Conservation (phyloP, 92 coral and sea anemone species). For the Ricordea florida region DNA sequence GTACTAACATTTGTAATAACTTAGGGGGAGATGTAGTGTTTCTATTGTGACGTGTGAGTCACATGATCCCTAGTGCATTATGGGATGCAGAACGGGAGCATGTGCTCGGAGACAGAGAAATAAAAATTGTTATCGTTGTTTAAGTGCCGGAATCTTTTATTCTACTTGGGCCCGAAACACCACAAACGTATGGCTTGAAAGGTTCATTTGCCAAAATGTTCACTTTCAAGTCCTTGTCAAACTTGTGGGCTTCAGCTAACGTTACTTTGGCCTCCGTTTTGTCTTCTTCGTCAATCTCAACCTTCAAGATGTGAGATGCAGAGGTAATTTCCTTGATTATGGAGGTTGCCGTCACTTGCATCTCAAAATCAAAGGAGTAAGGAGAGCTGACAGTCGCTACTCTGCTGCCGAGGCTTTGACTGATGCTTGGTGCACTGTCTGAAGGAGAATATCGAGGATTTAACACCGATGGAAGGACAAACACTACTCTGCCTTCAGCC, state of each 20-base stretch:
- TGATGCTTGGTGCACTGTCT: constrained; percentile 30
- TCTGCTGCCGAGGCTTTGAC: background rate
- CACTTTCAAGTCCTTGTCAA: constrained; percentile 54
- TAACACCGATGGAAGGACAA: constrained; percentile 74
- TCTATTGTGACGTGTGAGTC: too few species aligned
- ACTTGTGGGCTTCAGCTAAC: constrained; percentile 45
- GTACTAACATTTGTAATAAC: too few species aligned
- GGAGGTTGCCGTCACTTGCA: constrained; percentile 70
- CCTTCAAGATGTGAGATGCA: constrained; percentile 52
- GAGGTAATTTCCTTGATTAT: constrained; percentile 65
- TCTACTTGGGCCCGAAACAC: constrained; percentile 40
- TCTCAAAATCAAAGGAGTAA: constrained; percentile 61
- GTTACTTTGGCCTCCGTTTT: constrained; percentile 44
- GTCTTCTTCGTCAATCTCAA: constrained; percentile 56
- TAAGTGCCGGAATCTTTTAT: too few species aligned
- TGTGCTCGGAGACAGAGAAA: too few species aligned
- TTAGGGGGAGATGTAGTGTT: too few species aligned
- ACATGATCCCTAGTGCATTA: too few species aligned
- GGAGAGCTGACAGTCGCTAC: constrained; percentile 39
- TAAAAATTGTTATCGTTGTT: too few species aligned
- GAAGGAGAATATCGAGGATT: constrained; percentile 80
- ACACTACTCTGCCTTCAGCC: constrained; percentile 65
- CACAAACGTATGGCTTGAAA: constrained; percentile 50
- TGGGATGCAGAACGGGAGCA: too few species aligned
- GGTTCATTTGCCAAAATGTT: constrained; percentile 48